A percentile compares a stretch with the other conserved stretches of the same genome.
These are phyloP conservation scores for Heterocephalus glaber DNA, from an alignment of 2,113 vertebrate species.

Conservation along the genomic window DNA sequence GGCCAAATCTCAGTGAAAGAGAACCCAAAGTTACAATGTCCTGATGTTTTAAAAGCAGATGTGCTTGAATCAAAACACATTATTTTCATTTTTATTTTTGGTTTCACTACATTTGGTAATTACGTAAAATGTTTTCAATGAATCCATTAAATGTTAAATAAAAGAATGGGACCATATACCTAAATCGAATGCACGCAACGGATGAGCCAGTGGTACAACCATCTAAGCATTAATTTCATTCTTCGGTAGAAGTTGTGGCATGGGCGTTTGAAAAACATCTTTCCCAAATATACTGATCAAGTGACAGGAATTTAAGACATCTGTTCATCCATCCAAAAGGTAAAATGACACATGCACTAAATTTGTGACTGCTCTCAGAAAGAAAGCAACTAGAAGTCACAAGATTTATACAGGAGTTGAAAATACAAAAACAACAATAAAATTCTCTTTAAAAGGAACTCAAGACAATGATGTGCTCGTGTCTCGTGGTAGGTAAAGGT, in stretches of 20 bases:
- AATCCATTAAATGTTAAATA: constrained; percentile 71
- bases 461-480: not conserved
- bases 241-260: not conserved
- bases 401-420: constrained; percentile 79
- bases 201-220: constrained; percentile 48
- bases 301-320: not conserved
- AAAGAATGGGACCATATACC: constrained; percentile 39
- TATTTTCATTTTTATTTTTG: constrained; percentile 73
- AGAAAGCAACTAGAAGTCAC: constrained; percentile 30
- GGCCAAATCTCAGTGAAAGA: constrained; percentile 70
- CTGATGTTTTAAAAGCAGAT: constrained; percentile 69
- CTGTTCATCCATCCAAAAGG: not conserved
- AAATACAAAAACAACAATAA: constrained; percentile 69
- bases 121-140: constrained; percentile 57
- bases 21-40: constrained; percentile 71
- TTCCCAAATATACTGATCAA: constrained; percentile 13
- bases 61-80: constrained; percentile 64
- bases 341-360: not conserved
- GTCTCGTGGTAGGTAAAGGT: not conserved
- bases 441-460: constrained; percentile 63
- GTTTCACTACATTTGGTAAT: constrained; percentile 77
- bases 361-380: constrained; percentile 17
- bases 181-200: constrained; percentile 50
- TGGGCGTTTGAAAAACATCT: constrained; percentile 36
- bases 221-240: constrained; percentile 49